Percentiles rank a stretch among this genome's conserved stretches.
Evolutionary conservation across 2,113 vertebrate species (phyloP).

Genomic region (Procavia capensis): DNA sequence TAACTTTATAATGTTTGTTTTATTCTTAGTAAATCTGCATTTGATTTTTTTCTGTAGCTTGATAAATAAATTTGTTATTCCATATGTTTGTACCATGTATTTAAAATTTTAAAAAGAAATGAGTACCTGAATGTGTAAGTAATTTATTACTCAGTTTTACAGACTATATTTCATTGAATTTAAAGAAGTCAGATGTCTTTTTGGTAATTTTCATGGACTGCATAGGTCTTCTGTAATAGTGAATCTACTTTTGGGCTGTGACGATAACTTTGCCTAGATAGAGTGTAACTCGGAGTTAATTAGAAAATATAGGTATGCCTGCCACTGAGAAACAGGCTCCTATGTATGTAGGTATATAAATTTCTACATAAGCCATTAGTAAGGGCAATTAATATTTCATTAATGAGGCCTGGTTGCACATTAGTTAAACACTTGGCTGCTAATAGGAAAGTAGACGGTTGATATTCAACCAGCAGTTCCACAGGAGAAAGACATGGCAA

Average conservation of each 20-base stretch:
- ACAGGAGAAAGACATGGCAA: not conserved
- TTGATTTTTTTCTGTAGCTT: not conserved
- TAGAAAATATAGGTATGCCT: not conserved
- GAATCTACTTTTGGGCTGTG: not conserved
- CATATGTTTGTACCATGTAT: not conserved
- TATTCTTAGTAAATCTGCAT: not conserved
- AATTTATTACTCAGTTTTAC: not conserved
- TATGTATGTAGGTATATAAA: not conserved
- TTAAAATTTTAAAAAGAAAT: not conserved
- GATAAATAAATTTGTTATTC: not conserved
- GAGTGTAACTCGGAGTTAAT: not conserved
- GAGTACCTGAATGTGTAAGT: not conserved
- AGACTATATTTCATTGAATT: not conserved
- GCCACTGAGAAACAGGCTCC: not conserved
- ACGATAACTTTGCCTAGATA: not conserved
- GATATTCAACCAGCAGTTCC: not conserved
- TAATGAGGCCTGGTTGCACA: no score
- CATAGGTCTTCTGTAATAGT: not conserved
- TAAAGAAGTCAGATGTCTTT: not conserved
- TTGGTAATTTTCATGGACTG: not conserved
- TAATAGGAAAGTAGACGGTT: no score
- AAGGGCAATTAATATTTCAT: not conserved
- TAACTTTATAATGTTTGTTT: not conserved
- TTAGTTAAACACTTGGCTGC: no score
- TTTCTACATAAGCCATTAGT: not conserved